phyloP scores from a whole-genome alignment of 2,888 invertebrate species.

The Acanthacorydalis orientalis region DNA sequence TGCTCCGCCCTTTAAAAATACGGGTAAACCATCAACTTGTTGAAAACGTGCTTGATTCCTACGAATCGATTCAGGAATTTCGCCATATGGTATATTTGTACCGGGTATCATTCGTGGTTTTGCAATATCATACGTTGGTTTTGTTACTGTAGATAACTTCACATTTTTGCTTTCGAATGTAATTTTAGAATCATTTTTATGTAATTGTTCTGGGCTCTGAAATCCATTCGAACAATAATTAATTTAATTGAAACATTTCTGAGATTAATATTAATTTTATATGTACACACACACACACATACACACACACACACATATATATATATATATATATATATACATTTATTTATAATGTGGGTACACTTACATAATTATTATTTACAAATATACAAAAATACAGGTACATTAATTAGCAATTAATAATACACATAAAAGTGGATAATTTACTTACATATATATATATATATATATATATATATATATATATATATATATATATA shows the following conservation, averaged over 20 bases:
- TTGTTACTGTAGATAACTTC: conserved; percentile 28
- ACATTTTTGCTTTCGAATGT: conserved; percentile 20
- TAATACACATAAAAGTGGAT: no score
- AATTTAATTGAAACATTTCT: no score
- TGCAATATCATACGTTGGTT: conserved; percentile 20
- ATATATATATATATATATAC: no score
- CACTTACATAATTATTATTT: no score
- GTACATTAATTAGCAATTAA: no score
- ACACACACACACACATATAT: no score
- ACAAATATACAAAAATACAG: no score
- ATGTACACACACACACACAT: no score
- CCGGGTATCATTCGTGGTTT: conserved; percentile 22
- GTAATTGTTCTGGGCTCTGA: conserved; percentile 3
- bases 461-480: conserved; percentile 3
- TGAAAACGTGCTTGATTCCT: conserved; percentile 15
- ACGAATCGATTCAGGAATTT: conserved; percentile 14
- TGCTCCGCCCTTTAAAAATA: conserved; percentile 12
- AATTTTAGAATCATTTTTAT: conserved; percentile 4
- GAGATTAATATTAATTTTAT: no score
- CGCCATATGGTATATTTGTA: conserved; percentile 21
- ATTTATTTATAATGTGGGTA: no score
- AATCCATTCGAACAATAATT: neutral
- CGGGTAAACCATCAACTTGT: conserved; percentile 11
- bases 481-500: neutral
- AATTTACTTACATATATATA: conserved; percentile 3